These are phyloP conservation scores for Nephrotoma flavescens DNA, from an alignment of 2,888 invertebrate species.

Conservation along the genomic window DNA sequence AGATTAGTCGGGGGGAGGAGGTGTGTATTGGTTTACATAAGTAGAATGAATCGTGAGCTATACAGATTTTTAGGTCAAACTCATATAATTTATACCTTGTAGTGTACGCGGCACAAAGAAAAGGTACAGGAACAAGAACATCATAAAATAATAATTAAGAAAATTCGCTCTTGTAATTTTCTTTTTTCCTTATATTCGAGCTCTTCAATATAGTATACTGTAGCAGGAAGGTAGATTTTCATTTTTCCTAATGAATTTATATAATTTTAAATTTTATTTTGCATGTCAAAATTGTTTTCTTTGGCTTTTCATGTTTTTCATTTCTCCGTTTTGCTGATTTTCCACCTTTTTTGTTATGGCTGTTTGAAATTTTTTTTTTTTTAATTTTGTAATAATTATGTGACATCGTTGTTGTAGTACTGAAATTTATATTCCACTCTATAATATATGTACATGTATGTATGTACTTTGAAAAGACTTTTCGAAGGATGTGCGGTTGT, in stretches of 20 bases:
- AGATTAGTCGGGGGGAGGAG: no score
- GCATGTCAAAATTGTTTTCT: neutral
- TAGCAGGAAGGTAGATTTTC: neutral
- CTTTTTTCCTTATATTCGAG: neutral
- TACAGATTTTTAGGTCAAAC: neutral
- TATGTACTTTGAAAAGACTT: neutral
- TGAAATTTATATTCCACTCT: neutral
- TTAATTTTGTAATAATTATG: neutral
- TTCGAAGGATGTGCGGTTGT: neutral
- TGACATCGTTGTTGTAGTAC: neutral
- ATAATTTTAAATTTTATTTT: neutral
- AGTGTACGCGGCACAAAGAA: neutral
- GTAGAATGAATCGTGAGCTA: neutral
- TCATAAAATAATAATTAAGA: neutral
- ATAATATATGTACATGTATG: neutral
- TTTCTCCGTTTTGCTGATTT: neutral
- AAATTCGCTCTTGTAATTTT: neutral
- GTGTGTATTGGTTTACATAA: neutral
- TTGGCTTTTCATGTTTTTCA: neutral
- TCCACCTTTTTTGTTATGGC: neutral
- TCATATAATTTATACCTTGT: neutral
- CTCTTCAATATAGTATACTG: neutral
- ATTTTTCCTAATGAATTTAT: neutral
- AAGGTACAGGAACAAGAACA: neutral
- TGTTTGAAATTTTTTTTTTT: neutral